Base-by-base conservation (phyloP, 1,140 invertebrate genomes). In the Solenopsis fugax region DNA sequence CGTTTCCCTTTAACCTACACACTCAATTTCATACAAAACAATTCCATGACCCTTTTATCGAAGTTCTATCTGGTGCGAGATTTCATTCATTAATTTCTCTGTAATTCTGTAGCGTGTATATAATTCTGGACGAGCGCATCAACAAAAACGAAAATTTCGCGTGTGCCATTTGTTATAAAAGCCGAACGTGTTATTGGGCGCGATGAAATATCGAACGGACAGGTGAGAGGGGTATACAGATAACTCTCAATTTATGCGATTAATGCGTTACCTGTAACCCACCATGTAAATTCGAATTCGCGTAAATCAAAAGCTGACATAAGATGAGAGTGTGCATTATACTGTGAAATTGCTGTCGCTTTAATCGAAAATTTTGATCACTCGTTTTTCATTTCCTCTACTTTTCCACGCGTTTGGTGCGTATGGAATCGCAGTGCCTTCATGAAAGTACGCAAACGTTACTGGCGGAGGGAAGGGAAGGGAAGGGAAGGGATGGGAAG, bases 1-100 rank as follows among this genome's bases (percentile, higher is more conserved):
- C 88, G 84, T 88, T 92, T 92, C 87, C 34, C 91, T 91, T 93
- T 92, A 91, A 92, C 88, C 54, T 65, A 82, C 72, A 82, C 76
- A 4, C 29, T 64, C 29, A 87, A 64, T 72, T 82, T 37, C 41
- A 16, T 48, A 50, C 29, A n/a, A 13, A 10, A 29, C 50, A 54
- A 29, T 29, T 18, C 58, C 54, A n/a, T 16, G 5, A 10, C 34
- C 52, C 41, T n/a, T 21, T 21, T 10, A 21, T 71, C 50, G 24
- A 60, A 37, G 60, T 69, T 18, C 52, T 50, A 34, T n/a, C 58
- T 2, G 52, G 9, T 64, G 41, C 0, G 9, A 60, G 21, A 73
- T 34, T 16, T 16, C 18, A 0, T 56, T 58, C 10, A 34, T 45
- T 54, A 18, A 54, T 21, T 54, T 24, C 10, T 21, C 7, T n/a